Evolutionary conservation across 2,113 vertebrate genomes (phyloP).

Genomic region (Edolisoma coerulescens): DNA sequence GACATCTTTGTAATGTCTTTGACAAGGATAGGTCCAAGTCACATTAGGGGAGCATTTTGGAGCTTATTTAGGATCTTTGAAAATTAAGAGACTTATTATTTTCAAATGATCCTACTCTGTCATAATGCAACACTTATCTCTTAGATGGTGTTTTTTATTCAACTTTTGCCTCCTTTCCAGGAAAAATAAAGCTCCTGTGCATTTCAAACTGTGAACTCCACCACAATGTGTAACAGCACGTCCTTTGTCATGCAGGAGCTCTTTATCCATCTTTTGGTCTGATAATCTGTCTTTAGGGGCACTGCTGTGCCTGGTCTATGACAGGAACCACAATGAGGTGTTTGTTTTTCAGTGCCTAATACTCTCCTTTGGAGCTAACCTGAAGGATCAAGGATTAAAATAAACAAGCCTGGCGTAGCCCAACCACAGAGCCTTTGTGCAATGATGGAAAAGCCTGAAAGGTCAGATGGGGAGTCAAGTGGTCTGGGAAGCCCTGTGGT

Average conservation of each 20-base stretch:
- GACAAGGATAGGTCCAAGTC: not conserved
- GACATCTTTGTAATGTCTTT: not conserved
- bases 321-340: rapidly evolving
- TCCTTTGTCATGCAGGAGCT: not conserved
- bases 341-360: not conserved
- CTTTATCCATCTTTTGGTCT: not conserved
- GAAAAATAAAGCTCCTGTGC: not conserved
- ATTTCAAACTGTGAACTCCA: not conserved
- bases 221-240: rapidly evolving
- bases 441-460: not conserved
- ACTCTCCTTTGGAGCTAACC: not conserved
- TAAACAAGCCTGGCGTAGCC: not conserved
- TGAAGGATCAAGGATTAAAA: not conserved
- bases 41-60: not conserved
- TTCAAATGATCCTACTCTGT: not conserved
- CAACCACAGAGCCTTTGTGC: not conserved
- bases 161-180: not conserved
- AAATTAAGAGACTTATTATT: not conserved
- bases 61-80: not conserved
- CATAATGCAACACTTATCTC: not conserved
- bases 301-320: not conserved
- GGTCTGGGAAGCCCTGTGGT: not conserved
- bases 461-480: not conserved
- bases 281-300: not conserved
- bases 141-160: not conserved